Evolutionary conservation across 2,888 invertebrate genomes (phyloP).

Genomic region (Torymus tubicola): DNA sequence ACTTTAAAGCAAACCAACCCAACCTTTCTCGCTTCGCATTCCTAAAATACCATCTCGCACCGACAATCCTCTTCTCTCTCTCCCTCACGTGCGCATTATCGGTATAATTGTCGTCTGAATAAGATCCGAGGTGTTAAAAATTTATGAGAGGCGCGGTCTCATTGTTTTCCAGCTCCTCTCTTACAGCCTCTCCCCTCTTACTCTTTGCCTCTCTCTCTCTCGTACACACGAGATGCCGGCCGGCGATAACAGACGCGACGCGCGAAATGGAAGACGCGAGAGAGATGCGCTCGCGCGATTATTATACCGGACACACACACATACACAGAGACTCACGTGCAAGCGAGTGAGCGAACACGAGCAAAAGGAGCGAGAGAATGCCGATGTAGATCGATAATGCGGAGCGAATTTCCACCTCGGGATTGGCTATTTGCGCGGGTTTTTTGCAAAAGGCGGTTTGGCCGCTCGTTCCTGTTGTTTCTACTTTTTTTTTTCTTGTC

Average conservation of each 20-base stretch:
- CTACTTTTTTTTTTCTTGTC: neutral
- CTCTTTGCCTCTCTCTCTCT: neutral
- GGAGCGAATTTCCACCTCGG: constrained; percentile 28
- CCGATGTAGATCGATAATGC: constrained; percentile 35
- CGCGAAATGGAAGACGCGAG: constrained; percentile 22
- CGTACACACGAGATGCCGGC: constrained; percentile 19
- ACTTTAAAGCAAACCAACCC: neutral
- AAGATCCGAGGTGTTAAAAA: constrained; percentile 43
- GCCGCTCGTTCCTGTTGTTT: neutral
- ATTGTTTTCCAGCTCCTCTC: constrained; percentile 33
- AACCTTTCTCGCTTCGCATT: neutral
- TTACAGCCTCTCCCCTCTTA: neutral
- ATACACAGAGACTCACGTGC: too few species aligned
- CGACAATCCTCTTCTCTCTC: too few species aligned
- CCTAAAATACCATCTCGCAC: constrained; percentile 8
- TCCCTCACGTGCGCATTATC: constrained; percentile 15
- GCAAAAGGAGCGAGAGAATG: neutral
- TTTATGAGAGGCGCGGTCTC: constrained; percentile 31
- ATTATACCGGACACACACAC: constrained; percentile 18
- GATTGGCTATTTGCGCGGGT: neutral
- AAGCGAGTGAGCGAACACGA: neutral
- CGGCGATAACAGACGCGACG: constrained; percentile 21
- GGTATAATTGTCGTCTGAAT: constrained; percentile 35
- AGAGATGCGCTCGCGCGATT: constrained; percentile 13
- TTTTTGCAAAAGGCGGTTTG: neutral